Evolutionary conservation across 2,113 vertebrate genomes (phyloP), one percentile per base, ranked within the genome.

Genomic region (Protobothrops flavoviridis): DNA sequence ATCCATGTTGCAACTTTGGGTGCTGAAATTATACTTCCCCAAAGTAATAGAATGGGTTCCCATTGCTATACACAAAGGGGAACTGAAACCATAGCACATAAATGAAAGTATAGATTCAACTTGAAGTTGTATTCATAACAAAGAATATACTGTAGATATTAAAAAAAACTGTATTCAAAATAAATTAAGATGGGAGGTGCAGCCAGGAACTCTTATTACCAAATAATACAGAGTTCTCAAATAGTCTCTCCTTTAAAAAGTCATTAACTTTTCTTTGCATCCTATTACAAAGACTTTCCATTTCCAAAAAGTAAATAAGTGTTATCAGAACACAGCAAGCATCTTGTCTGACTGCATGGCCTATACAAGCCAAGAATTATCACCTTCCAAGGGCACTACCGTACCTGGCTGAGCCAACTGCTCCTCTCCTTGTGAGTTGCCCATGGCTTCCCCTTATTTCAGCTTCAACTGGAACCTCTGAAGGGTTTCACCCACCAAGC

Each of bases 1-100:
- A 93, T 43, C 59, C 13, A 52, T 93, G 92, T 93, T 43, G 74
- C 89, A 90, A 93, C 45, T 23, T 26, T 33, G 55, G 13, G 48
- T 39, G 88, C 45, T 2, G 74, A 90, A 86, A 86, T n/a, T 43
- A 39, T 50, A 64, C 45, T 90, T 93, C 88, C 74, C 8, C 59
- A 45, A 93, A 93, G 61, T 10, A 29, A 61, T 9, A 24, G 21
- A 55, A 1, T 9, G 21, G 29, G 39, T 59, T 88, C 88, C 88
- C 26, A 13, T 52, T 59, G 43, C 88, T 50, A 12, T 43, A 50
- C 0, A 10, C 48, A 81, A 92, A 3, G 52, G 87, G 61, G 57
- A 64, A 88, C 5, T n/a, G 23, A 92, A 88, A 88, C 21, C 33
- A 23, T 12, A 88, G 48, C 74, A 21, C 15, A 3, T 26, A 56